Evolutionary conservation across 2,797 vertebrate species (phyloP), one percentile per base, ranked within the genome.

Genomic region (Protonibea diacanthus): DNA sequence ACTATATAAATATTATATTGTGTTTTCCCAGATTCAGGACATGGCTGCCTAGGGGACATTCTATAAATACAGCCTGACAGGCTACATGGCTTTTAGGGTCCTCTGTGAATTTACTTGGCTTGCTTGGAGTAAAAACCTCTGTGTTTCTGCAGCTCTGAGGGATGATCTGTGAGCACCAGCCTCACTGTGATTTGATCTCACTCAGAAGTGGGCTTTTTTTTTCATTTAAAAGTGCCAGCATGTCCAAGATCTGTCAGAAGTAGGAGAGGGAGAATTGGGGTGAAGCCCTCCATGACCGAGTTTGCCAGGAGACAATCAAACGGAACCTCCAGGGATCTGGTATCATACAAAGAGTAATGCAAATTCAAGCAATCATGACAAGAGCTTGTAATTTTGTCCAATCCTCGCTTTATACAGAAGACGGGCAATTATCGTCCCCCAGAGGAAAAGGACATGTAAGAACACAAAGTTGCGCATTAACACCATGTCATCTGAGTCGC

Each of bases 1-100:
- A 83, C 81, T 82, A 85, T 88, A 94, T 92, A 92, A 94, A 94
- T 93, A 94, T 92, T 91, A 86, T 87, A 91, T 89, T 90, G 88
- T 90, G 88, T 91, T 91, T 90, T 91, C 63, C 62, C 77, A 90
- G 90, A 95, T 92, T 87, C 91, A 91, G 93, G 92, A 92, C 93
- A 92, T 76, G 80, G 86, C 87, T 71, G 92, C 88, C 93, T 87
- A 29, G 74, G 88, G 93, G 91, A 94, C 86, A 23, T 89, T 94
- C 93, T 93, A 95, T 94, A 94, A 95, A 95, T 94, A 94, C 76
- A 78, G 82, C 69, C 91, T 90, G 92, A 92, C 91, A 91, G 88
- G 89, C 88, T 87, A 94, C 93, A 93, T 91, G 88, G 89, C 88
- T 92, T 92, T 94, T 87, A 84, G 76, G 78, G 86, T 83, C 85